Evolutionary conservation across 2,113 vertebrate genomes (phyloP).

Genomic region (Nettapus auritus): DNA sequence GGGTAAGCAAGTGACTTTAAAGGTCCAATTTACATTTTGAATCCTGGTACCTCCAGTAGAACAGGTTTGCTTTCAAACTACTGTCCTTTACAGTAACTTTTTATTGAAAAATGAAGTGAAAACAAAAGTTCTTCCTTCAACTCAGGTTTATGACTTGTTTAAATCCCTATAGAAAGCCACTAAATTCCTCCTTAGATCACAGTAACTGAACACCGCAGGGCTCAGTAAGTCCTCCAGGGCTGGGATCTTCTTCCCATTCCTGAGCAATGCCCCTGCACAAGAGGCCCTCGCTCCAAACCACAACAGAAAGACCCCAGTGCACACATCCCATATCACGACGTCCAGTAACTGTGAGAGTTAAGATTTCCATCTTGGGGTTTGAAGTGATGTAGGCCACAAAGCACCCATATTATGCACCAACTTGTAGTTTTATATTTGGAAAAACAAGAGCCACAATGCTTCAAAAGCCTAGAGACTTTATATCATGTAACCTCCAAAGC

Average conservation of each 20-base stretch:
- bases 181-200: neutral
- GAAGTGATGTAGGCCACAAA: neutral
- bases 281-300: neutral
- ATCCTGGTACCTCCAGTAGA: conserved; percentile 10
- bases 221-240: neutral
- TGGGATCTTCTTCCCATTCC: neutral
- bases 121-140: neutral
- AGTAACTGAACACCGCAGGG: too few species aligned
- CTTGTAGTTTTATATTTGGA: neutral
- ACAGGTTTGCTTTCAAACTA: conserved; percentile 30
- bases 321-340: fast-evolving
- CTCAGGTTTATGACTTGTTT: neutral
- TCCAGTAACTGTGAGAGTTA: neutral
- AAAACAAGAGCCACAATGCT: neutral
- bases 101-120: neutral
- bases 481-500: neutral
- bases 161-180: neutral
- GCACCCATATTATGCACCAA: neutral
- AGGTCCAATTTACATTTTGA: neutral
- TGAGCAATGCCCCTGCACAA: neutral
- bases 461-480: neutral
- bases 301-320: fast-evolving
- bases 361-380: too few species aligned
- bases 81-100: neutral
- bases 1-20: neutral